These are phyloP conservation scores for Lithophane leautieri DNA, from an alignment of 2,888 invertebrate genomes.

Conservation along the genomic window DNA sequence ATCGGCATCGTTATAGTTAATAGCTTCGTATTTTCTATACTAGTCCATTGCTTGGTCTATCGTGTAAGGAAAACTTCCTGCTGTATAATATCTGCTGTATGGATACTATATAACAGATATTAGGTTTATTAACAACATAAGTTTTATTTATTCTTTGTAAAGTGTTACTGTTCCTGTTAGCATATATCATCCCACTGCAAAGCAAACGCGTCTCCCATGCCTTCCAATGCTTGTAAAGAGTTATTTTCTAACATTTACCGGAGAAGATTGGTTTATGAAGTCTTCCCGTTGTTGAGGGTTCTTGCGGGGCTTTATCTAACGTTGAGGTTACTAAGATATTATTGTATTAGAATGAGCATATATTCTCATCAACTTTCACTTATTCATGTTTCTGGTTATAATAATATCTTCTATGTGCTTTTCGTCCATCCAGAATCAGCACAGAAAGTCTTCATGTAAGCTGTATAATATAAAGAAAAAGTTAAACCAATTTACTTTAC, in stretches of 20 bases:
- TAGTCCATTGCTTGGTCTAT: not conserved
- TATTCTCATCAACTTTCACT: not conserved
- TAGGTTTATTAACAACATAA: not conserved
- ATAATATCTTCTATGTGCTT: not conserved
- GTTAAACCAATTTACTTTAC: not conserved
- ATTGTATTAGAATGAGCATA: too few species aligned
- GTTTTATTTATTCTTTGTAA: not conserved
- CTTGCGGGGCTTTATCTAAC: not conserved
- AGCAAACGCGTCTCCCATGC: too few species aligned
- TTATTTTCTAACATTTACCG: not conserved
- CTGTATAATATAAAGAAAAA: too few species aligned
- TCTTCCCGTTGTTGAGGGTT: not conserved
- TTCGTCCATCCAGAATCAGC: not conserved
- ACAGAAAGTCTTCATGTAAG: not conserved
- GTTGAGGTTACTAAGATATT: not conserved
- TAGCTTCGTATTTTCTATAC: conserved; percentile 28
- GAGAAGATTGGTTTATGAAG: not conserved
- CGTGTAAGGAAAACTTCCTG: not conserved
- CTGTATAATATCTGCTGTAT: not conserved
- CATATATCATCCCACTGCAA: too few species aligned
- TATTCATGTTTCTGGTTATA: not conserved
- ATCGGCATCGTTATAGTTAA: conserved; percentile 28
- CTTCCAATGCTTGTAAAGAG: not conserved
- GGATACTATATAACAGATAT: not conserved
- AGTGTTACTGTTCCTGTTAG: too few species aligned